A percentile compares a stretch with the other conserved stretches of the same genome.
Evolutionary conservation across 2,113 vertebrate species (phyloP).

Genomic region (Cinclus mexicanus): DNA sequence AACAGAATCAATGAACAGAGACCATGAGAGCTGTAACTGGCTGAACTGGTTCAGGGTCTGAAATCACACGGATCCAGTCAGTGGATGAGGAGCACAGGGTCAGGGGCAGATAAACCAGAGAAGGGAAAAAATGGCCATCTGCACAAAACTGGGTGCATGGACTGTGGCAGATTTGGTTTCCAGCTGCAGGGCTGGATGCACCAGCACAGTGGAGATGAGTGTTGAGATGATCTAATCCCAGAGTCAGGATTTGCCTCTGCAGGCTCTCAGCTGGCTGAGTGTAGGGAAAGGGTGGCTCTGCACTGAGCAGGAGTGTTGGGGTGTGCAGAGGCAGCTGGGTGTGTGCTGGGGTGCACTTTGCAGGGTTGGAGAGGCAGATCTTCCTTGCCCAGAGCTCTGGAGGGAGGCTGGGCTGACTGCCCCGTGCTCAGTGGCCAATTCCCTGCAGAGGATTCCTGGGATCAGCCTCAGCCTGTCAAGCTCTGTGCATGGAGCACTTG

Average conservation of each 20-base stretch:
- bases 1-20: not conserved
- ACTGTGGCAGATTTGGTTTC: not conserved
- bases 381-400: not conserved
- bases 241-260: not conserved
- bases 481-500: accelerated
- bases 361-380: not conserved
- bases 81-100: not conserved
- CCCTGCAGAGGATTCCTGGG: accelerated
- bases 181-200: not conserved
- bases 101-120: not conserved
- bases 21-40: not conserved
- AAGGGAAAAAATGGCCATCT: not conserved
- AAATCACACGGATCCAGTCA: not conserved
- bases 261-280: not conserved
- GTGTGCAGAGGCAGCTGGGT: not conserved
- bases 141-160: not conserved
- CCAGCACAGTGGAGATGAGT: not conserved
- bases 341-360: not conserved
- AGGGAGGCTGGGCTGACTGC: not conserved
- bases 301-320: accelerated
- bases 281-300: not conserved
- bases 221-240: not conserved
- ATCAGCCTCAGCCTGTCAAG: not conserved
- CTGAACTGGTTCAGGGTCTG: not conserved
- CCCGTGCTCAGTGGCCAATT: accelerated